Base-by-base conservation (phyloP, 2,888 invertebrate species). In the Drosophila trichaetosa region DNA sequence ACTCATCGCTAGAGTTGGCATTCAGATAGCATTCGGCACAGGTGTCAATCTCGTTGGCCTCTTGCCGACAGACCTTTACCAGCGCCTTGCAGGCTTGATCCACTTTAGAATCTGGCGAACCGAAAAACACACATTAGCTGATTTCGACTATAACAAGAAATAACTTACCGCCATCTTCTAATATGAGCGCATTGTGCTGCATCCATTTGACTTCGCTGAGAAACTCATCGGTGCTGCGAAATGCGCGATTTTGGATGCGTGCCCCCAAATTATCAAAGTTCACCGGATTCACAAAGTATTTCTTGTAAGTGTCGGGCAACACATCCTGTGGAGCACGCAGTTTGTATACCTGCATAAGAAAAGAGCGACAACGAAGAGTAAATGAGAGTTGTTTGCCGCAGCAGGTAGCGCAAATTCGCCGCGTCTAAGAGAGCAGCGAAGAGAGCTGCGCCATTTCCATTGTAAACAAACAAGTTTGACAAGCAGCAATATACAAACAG, bases 191-290 rank as follows among this genome's bases (percentile, higher is more conserved):
- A 93, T 99, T 98, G 92, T 99, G 99, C 60, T 97, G 94, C 89
- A 99, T 97, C 98, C 98, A 99, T 92, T 97, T 97, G 11, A 96
- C 96, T 93, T 99, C 99, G 1, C 97, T 96, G 65, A 97, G 94
- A 93, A 99, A 98, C 4, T 97, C 97, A 89, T 98, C 97, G 0
- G 98, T 97, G 91, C 97, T 97, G 18, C 97, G 97, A 93, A 98
- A 99, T 31, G 95, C 91, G 60, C 96, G 96, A 58, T 95, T 94
- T 61, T 94, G 94, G 57, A 98, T 96, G 92, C 98, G 97, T 65
- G 95, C 94, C 89, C 96, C 96, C 87, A 99, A 94, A 18, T 95
- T 94, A 21, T 94, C 94, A 49, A 99, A 94, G 91, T 97, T 97
- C 95, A 99, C 98, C 0, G 98, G 98, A 90, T 97, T 96, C 3